Conservation (phyloP, 64 coral and sea anemone genomes). For the Catalaphyllia jardinei region DNA sequence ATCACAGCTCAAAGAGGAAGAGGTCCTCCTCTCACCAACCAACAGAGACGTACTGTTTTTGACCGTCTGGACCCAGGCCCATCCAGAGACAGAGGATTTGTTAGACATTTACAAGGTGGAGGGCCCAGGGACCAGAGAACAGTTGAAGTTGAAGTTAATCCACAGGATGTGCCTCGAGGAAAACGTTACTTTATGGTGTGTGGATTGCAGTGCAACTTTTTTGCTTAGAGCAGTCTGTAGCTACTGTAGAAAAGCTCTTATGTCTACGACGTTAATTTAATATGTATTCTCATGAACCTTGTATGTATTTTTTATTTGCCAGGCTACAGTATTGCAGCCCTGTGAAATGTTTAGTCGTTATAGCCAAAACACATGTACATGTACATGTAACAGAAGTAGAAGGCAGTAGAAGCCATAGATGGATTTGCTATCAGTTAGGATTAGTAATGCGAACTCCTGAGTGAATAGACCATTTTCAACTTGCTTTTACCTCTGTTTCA, state of each 20-base stretch:
- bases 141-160: slow-evolving; percentile 54
- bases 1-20: slow-evolving; percentile 14
- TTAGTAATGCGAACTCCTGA: too few species aligned
- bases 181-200: slow-evolving; percentile 54
- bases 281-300: too few species aligned
- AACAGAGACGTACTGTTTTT: slow-evolving; percentile 37
- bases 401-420: too few species aligned
- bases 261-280: too few species aligned
- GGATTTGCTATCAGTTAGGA: too few species aligned
- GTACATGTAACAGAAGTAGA: too few species aligned
- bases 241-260: neutral
- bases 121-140: slow-evolving; percentile 18
- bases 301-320: too few species aligned
- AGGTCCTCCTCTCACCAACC: neutral
- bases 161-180: slow-evolving; percentile 49
- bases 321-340: too few species aligned
- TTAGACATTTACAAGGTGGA: neutral
- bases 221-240: neutral
- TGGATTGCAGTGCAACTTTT: neutral
- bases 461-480: too few species aligned
- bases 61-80: slow-evolving; percentile 32
- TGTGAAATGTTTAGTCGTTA: too few species aligned
- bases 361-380: too few species aligned
- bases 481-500: too few species aligned
- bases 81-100: neutral